Base-by-base conservation (phyloP, 2,113 vertebrate genomes). In the Malurus elegans region DNA sequence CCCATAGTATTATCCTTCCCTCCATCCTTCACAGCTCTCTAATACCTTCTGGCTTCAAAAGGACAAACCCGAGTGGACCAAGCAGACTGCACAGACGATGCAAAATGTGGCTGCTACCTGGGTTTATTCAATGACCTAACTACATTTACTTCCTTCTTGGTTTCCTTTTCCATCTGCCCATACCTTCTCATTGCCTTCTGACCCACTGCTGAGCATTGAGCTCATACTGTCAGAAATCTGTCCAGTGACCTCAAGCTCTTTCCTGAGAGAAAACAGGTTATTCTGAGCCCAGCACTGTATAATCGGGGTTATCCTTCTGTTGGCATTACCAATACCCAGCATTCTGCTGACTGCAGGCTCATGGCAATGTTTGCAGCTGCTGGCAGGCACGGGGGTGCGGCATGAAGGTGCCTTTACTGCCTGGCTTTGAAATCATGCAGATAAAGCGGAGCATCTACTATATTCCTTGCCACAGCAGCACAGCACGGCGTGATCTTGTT, bases 381-480 rank as follows among this genome's bases (percentile, higher is more conserved):
- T 7, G 16, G 48, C 79, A 54, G 60, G 71, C 6, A 2, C 36
- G 5, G 54, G 40, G 28, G n/a, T 23, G 45, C 84, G 50, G 48
- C 2, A 5, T 62, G 56, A 47, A 29, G 38, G 44, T 31, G 36
- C 28, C 50, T 80, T 47, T 1, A 1, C 54, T 76, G 86, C 56
- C 64, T 4, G 0, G 25, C 53, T 83, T 29, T 25, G 64, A 66
- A 64, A 26, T 65, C 23, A 48, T 28, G 42, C 34, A n/a, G 32
- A 4, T 54, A 8, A 34, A 73, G 65, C 11, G 78, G 47, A 80
- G 29, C 51, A 66, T 51, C 19, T 1, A 2, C 51, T 80, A 56
- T 14, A 0, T 14, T 54, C 47, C 60, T 58, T 6, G 1, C 28
- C 19, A 1, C 1, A 4, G 42, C 44, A n/a, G 58, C 36, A 47